Evolutionary conservation across 2,113 vertebrate species (phyloP), one percentile per base, ranked within the genome.

Genomic region (Seriola aureovittata): DNA sequence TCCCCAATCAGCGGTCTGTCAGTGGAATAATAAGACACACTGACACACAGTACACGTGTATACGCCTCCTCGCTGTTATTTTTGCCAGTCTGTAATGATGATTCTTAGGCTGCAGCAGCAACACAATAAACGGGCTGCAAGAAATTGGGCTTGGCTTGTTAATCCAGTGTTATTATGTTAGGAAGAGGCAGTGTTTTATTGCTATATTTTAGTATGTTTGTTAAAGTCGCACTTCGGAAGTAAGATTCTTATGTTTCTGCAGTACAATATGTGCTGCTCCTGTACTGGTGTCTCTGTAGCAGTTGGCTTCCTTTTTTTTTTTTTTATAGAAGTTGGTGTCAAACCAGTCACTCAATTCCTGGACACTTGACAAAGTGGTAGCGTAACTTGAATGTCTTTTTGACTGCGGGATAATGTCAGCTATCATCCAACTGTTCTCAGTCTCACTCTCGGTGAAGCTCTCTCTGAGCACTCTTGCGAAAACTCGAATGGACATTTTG

Each of bases 31-130:
- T 59, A 52, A 76, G 65, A 79, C 50, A 34, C 55, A 62, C 9
- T 36, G 58, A 73, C 42, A 32, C 48, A 65, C 58, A 25, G 14
- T n/a, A 12, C 66, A 71, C 6, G 4, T 55, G 54, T 60, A 3
- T 6, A 25, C 5, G 29, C 50, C n/a, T 80, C 59, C 55, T 5
- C 29, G 52, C 36, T 71, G 71, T 60, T 71, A 70, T 85, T 83
- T 80, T 80, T 68, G 59, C 40, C 52, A 11, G 66, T 71, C 44
- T 71, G 63, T 84, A 85, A 87, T 67, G 66, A 81, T 75, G 54
- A 44, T 64, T 82, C 64, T 71, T 65, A 79, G 36, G 17, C 4
- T 23, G 50, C 29, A 25, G 80, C 62, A 50, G 65, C 42, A 85
- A 64, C 80, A 77, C 67, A 80, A 82, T 70, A 81, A 42, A 65